phyloP scores from a whole-genome alignment of 1,140 invertebrate genomes.

The Camponotus floridanus region DNA sequence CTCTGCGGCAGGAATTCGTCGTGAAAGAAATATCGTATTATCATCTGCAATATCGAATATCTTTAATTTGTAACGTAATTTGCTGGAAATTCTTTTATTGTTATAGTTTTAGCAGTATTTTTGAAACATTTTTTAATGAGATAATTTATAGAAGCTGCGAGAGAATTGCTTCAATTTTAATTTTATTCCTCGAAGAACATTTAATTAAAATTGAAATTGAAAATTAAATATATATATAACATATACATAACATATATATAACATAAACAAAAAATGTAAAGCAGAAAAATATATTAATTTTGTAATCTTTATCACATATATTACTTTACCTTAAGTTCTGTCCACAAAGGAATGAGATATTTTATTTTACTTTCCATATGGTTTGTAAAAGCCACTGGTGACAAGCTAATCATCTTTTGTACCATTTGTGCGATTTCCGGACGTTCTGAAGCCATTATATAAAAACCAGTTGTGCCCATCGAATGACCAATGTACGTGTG shows the following conservation, averaged over 20 bases:
- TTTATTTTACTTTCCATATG: constrained; percentile 90
- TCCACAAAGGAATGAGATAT: constrained; percentile 86
- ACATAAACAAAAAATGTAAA: not conserved
- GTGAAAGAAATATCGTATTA: too few species aligned
- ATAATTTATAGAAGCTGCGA: too few species aligned
- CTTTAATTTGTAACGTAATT: too few species aligned
- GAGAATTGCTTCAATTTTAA: too few species aligned
- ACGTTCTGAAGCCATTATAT: constrained; percentile 87
- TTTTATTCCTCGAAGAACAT: too few species aligned
- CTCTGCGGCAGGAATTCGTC: constrained; percentile 78
- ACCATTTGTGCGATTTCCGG: constrained; percentile 86
- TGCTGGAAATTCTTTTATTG: too few species aligned
- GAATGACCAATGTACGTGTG: constrained; percentile 88
- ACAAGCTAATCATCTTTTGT: constrained; percentile 89
- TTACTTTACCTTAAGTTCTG: constrained; percentile 85
- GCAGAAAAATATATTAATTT: too few species aligned
- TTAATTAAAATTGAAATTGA: not conserved
- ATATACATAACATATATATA: too few species aligned
- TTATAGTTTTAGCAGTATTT: too few species aligned
- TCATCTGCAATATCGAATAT: too few species aligned
- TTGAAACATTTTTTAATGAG: too few species aligned
- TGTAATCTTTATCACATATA: not conserved
- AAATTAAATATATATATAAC: not conserved
- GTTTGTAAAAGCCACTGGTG: constrained; percentile 91
- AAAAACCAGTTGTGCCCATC: constrained; percentile 89